phyloP scores from a whole-genome alignment of 2,888 invertebrate species.

The Pristionchus fissidentatus region DNA sequence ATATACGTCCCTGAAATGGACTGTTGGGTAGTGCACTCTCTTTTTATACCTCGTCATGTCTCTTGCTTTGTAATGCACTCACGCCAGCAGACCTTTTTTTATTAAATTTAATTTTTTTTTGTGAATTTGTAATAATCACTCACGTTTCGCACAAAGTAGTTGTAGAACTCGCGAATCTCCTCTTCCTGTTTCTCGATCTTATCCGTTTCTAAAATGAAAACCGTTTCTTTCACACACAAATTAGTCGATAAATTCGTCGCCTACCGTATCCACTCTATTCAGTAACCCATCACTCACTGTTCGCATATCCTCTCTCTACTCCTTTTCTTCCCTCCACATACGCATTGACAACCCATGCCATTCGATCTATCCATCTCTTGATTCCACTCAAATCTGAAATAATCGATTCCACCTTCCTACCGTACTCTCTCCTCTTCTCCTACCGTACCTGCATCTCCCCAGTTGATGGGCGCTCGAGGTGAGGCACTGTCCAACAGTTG shows the following conservation, averaged over 20 bases:
- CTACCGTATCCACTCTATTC: too few species aligned
- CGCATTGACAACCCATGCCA: conserved; percentile 61
- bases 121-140: conserved; percentile 45
- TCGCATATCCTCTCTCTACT: conserved; percentile 11
- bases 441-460: conserved; percentile 92
- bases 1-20: background rate
- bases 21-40: too few species aligned
- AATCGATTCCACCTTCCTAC: background rate
- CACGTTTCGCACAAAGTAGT: conserved; percentile 69
- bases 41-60: too few species aligned
- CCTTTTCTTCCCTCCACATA: conserved; percentile 58
- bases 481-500: conserved; percentile 91
- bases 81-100: background rate
- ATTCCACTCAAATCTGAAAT: conserved; percentile 65
- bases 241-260: too few species aligned
- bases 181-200: conserved; percentile 52
- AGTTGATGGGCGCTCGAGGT: conserved; percentile 89
- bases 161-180: conserved; percentile 64
- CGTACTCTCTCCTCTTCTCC: background rate
- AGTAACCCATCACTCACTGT: background rate
- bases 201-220: background rate
- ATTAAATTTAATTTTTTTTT: background rate
- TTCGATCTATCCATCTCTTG: conserved; percentile 66
- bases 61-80: background rate
- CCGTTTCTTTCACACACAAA: background rate